phyloP scores from a whole-genome alignment of 2,888 invertebrate species.

The Polydrusus pterygomalis region DNA sequence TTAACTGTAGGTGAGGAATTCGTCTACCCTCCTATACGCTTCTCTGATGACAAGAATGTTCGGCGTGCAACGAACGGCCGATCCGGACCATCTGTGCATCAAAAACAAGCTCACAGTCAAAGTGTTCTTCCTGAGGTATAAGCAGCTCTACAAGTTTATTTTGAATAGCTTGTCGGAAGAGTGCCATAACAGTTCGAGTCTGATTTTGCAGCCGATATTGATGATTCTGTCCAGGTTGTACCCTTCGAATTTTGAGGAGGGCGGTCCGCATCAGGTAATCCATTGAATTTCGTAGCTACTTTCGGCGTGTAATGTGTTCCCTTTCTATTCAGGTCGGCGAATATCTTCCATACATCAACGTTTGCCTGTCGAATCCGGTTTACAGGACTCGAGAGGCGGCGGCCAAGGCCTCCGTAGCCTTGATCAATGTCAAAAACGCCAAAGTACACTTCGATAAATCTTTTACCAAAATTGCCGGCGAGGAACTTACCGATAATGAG shows the following conservation, averaged over 20 bases:
- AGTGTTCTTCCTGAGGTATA: conserved; percentile 86
- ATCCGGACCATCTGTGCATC: conserved; percentile 75
- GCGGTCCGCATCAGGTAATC: conserved; percentile 76
- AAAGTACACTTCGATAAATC: conserved; percentile 62
- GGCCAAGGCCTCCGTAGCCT: conserved; percentile 80
- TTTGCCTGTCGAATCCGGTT: conserved; percentile 80
- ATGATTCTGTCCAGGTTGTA: conserved; percentile 86
- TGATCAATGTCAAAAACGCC: conserved; percentile 71
- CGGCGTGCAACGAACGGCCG: conserved; percentile 83
- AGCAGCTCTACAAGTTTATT: conserved; percentile 77
- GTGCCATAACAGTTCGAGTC: conserved; percentile 72
- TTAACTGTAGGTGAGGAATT: conserved; percentile 84
- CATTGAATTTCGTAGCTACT: not conserved
- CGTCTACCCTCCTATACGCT: conserved; percentile 88
- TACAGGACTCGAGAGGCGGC: conserved; percentile 83
- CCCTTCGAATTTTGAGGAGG: conserved; percentile 83
- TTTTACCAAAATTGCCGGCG: conserved; percentile 60
- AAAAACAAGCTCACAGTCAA: conserved; percentile 84
- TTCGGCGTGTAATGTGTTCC: too few relatives aligned
- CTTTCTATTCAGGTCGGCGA: conserved; percentile 74
- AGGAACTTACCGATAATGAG: conserved; percentile 73
- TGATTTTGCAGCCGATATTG: conserved; percentile 84
- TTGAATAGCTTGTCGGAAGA: conserved; percentile 64
- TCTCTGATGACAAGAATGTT: conserved; percentile 90
- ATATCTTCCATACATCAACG: conserved; percentile 79